Evolutionary conservation across 2,113 vertebrate genomes (phyloP).

Genomic region (Eolophus roseicapilla): DNA sequence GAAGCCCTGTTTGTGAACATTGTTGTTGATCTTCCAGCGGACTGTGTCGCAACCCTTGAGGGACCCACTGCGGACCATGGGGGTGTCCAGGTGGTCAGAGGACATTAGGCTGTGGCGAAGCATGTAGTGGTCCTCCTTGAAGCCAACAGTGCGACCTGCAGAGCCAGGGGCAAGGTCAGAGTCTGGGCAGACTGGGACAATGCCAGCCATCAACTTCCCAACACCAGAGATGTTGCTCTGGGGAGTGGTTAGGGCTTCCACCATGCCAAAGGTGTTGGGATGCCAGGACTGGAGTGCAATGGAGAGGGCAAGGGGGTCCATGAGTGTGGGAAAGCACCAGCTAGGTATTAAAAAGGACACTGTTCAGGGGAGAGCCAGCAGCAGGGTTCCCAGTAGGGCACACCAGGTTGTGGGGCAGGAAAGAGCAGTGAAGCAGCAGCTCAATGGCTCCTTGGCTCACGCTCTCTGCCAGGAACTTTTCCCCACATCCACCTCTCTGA

Average conservation of each 20-base stretch:
- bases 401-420: background rate
- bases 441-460: background rate
- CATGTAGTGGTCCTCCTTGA: conserved; percentile 95
- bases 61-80: conserved; percentile 85
- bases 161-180: background rate
- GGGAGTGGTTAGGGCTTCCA: background rate
- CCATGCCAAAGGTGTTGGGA: background rate
- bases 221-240: rapidly evolving
- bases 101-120: conserved; percentile 87
- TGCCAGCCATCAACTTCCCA: rapidly evolving
- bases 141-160: conserved; percentile 91
- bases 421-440: background rate
- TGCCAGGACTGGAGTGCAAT: background rate
- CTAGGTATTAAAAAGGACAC: background rate
- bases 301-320: background rate
- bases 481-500: background rate
- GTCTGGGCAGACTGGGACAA: background rate
- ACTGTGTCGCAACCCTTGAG: conserved; percentile 87
- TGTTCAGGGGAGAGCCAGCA: background rate
- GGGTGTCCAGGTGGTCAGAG: conserved; percentile 91
- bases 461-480: background rate
- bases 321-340: background rate
- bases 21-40: conserved; percentile 94
- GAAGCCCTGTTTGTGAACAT: conserved; percentile 80
- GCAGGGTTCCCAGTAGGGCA: background rate